A percentile compares a stretch with the other conserved stretches of the same genome.
Evolutionary conservation across 2,113 vertebrate genomes (phyloP).

Genomic region (Bujurquina vittata): DNA sequence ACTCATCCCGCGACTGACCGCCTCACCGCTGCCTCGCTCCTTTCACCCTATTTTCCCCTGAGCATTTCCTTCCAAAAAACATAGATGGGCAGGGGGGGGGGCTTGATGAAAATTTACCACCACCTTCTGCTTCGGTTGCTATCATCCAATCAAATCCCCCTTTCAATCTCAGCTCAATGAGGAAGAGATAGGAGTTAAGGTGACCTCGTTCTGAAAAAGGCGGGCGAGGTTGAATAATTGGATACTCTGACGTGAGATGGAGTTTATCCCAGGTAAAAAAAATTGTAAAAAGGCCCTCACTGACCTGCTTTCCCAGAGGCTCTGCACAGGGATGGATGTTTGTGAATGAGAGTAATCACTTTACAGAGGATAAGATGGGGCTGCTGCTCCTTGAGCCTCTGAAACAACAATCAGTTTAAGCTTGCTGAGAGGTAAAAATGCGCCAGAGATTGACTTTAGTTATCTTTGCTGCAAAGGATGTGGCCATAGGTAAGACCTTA

Average conservation of each 20-base stretch:
- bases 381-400: conserved; percentile 4
- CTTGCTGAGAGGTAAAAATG: background rate
- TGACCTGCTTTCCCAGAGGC: conserved; percentile 14
- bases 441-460: background rate
- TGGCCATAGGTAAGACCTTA: background rate
- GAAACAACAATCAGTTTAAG: conserved; percentile 26
- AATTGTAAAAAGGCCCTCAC: background rate
- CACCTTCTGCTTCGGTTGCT: background rate
- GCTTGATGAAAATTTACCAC: conserved; percentile 3
- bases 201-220: conserved; percentile 62
- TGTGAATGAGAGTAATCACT: conserved; percentile 56
- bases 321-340: conserved; percentile 37
- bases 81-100: background rate
- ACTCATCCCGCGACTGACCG: conserved; percentile 37
- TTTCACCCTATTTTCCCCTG: background rate
- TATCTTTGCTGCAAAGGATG: background rate
- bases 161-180: conserved; percentile 39
- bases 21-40: background rate
- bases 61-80: background rate
- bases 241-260: conserved; percentile 61
- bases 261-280: conserved; percentile 58
- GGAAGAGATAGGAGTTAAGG: conserved; percentile 60
- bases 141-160: conserved; percentile 53
- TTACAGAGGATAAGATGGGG: conserved; percentile 22
- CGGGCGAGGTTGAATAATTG: conserved; percentile 51